These are phyloP conservation scores for Pachycephala philippinensis DNA, from an alignment of 2,113 vertebrate genomes.

Conservation along the genomic window DNA sequence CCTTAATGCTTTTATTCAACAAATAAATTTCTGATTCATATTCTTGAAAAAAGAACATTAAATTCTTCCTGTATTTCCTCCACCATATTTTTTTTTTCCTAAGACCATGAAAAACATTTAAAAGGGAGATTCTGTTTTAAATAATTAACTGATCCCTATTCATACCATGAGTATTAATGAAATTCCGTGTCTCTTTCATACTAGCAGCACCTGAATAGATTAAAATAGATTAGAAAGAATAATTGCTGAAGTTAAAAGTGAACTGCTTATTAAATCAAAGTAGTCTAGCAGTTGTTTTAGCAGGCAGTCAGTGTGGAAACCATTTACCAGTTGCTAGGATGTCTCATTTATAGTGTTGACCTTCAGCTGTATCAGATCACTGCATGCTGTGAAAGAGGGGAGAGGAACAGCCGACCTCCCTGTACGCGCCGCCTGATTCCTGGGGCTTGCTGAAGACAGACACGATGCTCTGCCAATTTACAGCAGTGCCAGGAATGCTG, in stretches of 20 bases:
- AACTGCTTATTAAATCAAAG: slow-evolving; percentile 21
- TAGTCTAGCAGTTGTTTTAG: neutral
- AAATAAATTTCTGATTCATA: neutral
- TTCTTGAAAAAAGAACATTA: neutral
- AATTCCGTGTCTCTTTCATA: neutral
- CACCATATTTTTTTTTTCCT: neutral
- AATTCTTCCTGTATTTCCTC: neutral
- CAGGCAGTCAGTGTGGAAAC: slow-evolving; percentile 5
- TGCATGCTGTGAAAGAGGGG: neutral
- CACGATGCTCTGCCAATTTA: neutral
- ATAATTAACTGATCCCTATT: slow-evolving; percentile 1
- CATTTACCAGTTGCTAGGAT: slow-evolving; percentile 43
- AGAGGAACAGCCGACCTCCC: neutral
- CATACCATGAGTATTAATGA: neutral
- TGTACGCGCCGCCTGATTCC: neutral
- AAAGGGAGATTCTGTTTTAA: neutral
- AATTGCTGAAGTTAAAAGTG: slow-evolving; percentile 9
- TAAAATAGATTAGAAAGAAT: slow-evolving; percentile 10
- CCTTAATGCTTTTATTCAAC: neutral
- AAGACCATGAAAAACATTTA: neutral
- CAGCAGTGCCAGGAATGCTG: neutral
- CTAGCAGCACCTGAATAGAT: neutral
- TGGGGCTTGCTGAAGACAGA: neutral
- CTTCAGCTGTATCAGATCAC: neutral
- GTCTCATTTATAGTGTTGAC: slow-evolving; percentile 22